These are phyloP conservation scores for Zosterops hypoxanthus DNA, from an alignment of 2,113 vertebrate species.

Conservation along the genomic window DNA sequence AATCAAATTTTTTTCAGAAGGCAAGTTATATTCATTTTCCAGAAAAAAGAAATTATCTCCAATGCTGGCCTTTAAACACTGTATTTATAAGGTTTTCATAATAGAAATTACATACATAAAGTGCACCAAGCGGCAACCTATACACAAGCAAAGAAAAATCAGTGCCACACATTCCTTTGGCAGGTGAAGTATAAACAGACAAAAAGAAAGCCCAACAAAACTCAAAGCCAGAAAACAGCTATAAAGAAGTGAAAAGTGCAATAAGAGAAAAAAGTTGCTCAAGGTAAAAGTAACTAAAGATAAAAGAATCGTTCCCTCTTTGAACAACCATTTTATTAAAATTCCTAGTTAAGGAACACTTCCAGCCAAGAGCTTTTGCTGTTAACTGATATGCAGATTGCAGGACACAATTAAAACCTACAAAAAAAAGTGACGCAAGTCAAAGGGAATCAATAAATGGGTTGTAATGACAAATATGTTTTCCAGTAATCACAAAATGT, in stretches of 20 bases:
- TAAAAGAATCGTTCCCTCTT: conserved; percentile 12
- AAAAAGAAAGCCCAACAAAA: not conserved
- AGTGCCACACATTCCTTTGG: not conserved
- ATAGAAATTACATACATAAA: not conserved
- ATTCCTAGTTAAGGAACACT: not conserved
- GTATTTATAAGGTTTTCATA: not conserved
- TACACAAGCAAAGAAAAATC: not conserved
- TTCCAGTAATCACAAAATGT: not conserved
- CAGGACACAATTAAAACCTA: conserved; percentile 19
- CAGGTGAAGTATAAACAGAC: not conserved
- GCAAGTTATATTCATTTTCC: not conserved
- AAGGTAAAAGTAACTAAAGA: not conserved
- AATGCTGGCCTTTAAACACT: not conserved
- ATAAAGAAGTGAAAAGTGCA: not conserved
- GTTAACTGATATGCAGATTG: not conserved
- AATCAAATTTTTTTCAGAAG: not conserved
- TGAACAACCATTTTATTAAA: conserved; percentile 16
- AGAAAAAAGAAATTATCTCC: not conserved
- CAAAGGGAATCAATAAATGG: not conserved
- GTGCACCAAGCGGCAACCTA: not conserved
- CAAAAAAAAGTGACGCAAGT: not conserved
- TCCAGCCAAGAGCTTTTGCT: not conserved
- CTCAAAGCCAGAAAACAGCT: not conserved
- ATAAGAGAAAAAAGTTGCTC: not conserved
- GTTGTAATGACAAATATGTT: not conserved